phyloP scores from a whole-genome alignment of 2,888 invertebrate species.

The Acanthopleura granulata region DNA sequence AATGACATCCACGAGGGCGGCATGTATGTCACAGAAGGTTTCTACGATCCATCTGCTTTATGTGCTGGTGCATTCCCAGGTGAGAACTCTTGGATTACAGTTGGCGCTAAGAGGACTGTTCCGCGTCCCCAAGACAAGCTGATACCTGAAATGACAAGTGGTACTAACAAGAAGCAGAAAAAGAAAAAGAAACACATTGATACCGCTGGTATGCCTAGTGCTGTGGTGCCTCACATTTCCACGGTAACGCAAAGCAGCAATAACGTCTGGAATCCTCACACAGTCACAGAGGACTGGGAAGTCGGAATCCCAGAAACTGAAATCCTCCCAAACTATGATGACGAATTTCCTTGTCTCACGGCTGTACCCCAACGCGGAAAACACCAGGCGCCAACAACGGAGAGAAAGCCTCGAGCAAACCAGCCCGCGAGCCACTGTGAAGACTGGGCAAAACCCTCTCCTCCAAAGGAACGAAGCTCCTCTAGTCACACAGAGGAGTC shows the following conservation, averaged over 20 bases:
- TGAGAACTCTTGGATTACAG: neutral
- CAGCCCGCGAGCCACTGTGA: too few relatives aligned
- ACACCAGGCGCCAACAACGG: too few relatives aligned
- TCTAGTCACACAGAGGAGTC: too few relatives aligned
- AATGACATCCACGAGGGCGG: conserved; percentile 4
- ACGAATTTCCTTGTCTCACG: conserved; percentile 5
- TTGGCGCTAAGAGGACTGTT: neutral
- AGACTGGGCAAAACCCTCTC: too few relatives aligned
- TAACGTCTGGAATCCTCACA: neutral
- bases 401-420: too few relatives aligned
- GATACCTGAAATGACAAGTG: neutral
- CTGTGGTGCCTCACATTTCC: neutral
- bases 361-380: too few relatives aligned
- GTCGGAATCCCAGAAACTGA: neutral
- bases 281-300: neutral
- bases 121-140: neutral
- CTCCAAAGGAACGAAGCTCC: too few relatives aligned
- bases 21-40: conserved; percentile 10
- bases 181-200: neutral
- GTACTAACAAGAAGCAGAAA: neutral
- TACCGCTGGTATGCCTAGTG: neutral
- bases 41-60: conserved; percentile 4
- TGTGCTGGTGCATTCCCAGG: neutral
- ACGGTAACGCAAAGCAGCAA: neutral
- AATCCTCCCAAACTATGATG: neutral